phyloP scores from a whole-genome alignment of 2,113 vertebrate species.

The Bos taurus region DNA sequence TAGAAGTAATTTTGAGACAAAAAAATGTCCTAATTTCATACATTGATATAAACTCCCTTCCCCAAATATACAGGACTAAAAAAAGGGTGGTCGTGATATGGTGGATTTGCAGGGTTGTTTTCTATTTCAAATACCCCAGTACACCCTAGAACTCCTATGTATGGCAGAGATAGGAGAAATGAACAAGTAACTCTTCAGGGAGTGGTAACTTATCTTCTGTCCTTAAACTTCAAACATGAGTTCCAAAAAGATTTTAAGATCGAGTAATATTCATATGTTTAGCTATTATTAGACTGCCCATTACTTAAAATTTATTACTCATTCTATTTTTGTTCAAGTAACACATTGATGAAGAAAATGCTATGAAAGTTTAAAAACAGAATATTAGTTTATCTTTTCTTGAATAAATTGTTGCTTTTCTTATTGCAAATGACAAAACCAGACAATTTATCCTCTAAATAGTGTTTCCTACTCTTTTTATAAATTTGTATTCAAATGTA shows the following conservation, averaged over 20 bases:
- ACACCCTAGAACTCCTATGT: no score
- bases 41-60: background rate
- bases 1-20: background rate
- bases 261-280: background rate
- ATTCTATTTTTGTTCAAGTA: background rate
- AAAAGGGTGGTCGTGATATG: fast-evolving
- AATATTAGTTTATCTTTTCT: background rate
- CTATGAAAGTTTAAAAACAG: background rate
- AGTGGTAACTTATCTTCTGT: background rate
- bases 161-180: background rate
- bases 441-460: background rate
- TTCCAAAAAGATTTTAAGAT: background rate
- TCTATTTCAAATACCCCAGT: background rate
- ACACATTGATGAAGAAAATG: background rate
- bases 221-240: background rate
- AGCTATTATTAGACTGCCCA: background rate
- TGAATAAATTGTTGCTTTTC: background rate
- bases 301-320: background rate
- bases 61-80: background rate
- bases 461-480: background rate
- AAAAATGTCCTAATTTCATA: background rate
- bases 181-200: background rate
- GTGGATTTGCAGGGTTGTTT: background rate
- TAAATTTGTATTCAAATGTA: background rate
- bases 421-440: background rate